A percentile compares a stretch with the other conserved stretches of the same genome.
Evolutionary conservation across 2,888 invertebrate genomes (phyloP).

Genomic region (Panzeria rudis): DNA sequence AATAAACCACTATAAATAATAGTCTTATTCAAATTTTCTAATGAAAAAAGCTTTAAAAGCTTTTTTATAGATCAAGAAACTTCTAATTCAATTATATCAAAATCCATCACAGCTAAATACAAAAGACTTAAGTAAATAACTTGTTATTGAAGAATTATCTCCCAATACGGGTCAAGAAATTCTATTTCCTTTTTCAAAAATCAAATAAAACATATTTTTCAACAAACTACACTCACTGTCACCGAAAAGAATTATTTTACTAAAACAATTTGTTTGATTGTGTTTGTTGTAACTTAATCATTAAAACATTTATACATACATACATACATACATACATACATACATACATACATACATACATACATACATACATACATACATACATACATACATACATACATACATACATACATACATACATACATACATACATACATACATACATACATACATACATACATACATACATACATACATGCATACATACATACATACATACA

Average conservation of each 20-base stretch:
- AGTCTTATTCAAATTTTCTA: slow-evolving; percentile 13
- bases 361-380: too few species aligned
- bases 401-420: too few species aligned
- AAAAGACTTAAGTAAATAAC: slow-evolving; percentile 68
- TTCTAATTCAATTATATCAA: slow-evolving; percentile 17
- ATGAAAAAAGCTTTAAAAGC: slow-evolving; percentile 2
- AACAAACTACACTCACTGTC: slow-evolving; percentile 11
- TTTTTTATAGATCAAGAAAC: slow-evolving; percentile 25
- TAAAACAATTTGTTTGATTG: slow-evolving; percentile 36
- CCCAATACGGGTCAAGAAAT: slow-evolving; percentile 32
- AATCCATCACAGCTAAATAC: slow-evolving; percentile 45
- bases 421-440: too few species aligned
- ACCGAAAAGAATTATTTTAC: slow-evolving; percentile 16
- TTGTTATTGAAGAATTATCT: slow-evolving; percentile 49
- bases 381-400: too few species aligned
- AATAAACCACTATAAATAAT: slow-evolving; percentile 10
- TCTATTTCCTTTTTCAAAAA: slow-evolving; percentile 18
- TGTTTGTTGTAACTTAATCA: slow-evolving; percentile 61
- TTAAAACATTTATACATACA: slow-evolving; percentile 35
- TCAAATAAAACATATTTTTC: slow-evolving; percentile 28
- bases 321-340: not conserved
- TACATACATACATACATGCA: too few species aligned
- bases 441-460: too few species aligned
- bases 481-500: too few species aligned
- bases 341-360: not conserved